Evolutionary conservation across 2,888 invertebrate species (phyloP).

Genomic region (Dicyrtoma fusca): DNA sequence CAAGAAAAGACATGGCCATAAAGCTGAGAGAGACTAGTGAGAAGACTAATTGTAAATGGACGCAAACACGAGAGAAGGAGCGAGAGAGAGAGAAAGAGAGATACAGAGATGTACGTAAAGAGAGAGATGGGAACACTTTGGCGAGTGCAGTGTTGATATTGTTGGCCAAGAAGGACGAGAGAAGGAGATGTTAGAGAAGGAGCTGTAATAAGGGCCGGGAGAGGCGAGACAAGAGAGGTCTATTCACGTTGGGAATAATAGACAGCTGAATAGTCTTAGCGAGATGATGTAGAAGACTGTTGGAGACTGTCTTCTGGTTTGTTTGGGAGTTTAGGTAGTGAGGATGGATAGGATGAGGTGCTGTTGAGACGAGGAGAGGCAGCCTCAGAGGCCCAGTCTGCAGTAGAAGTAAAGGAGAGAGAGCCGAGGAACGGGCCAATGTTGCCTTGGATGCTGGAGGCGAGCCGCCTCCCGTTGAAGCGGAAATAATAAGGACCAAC

Average conservation of each 20-base stretch:
- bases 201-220: background rate
- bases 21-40: background rate
- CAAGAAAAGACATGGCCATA: background rate
- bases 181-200: background rate
- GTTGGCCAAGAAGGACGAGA: too few relatives aligned
- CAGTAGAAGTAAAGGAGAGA: slow-evolving; percentile 46
- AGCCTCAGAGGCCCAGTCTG: slow-evolving; percentile 44
- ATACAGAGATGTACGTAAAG: background rate
- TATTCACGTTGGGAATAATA: slow-evolving; percentile 33
- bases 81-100: background rate
- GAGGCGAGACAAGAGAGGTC: slow-evolving; percentile 16
- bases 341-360: slow-evolving; percentile 12
- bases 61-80: background rate
- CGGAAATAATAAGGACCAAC: slow-evolving; percentile 55
- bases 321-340: slow-evolving; percentile 9
- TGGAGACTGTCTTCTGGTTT: background rate
- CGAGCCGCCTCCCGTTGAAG: slow-evolving; percentile 54
- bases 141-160: too few relatives aligned
- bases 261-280: slow-evolving; percentile 33
- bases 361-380: slow-evolving; percentile 16
- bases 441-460: slow-evolving; percentile 47
- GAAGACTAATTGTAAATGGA: slow-evolving; percentile 3
- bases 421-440: slow-evolving; percentile 43
- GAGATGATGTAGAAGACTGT: slow-evolving; percentile 31
- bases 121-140: background rate